Evolutionary conservation across 2,113 vertebrate genomes (phyloP), one percentile per base, ranked within the genome.

Genomic region (Bolborhynchus lineola): DNA sequence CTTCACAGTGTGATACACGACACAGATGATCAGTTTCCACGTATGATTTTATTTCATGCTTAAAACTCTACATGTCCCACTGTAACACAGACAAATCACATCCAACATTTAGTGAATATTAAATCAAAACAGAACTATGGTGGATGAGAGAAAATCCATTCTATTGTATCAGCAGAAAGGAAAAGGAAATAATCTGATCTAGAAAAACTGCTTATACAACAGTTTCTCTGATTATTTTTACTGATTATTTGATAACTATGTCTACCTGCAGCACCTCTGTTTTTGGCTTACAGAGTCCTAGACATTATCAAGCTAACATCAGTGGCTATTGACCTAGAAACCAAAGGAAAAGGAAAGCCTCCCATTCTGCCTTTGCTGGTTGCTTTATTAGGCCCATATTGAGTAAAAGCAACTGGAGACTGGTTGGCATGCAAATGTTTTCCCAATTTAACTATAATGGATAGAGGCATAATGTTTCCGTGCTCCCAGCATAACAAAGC

Each of bases 361-460:
- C 17, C 59, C 12, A 23, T 63, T 77, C 18, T 41, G 44, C 59
- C 72, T n/a, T 68, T 76, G 67, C n/a, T 4, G 0, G 16, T 47
- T 81, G 37, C 59, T 92, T 65, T 25, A 65, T 44, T 33, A 82
- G 62, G 49, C 25, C 24, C 0, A n/a, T 18, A 68, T 8, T 31
- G 21, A 84, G 39, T 46, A 93, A 82, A 82, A 90, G 31, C 44
- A 71, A 44, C 20, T 7, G 50, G 19, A 82, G 25, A 53, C 4
- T 10, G 35, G 12, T n/a, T 13, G 59, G 60, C 57, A 74, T 1
- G 3, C 31, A 74, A 84, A 78, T 0, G 0, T 52, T 84, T 84
- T 70, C 65, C 82, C 65, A 82, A 23, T 26, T 46, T 46, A 83
- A 42, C 44, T 44, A n/a, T 25, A 80, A 37, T 5, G 31, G 69